Evolutionary conservation across 2,113 vertebrate species (phyloP).

Genomic region (Aspidoscelis tigris): DNA sequence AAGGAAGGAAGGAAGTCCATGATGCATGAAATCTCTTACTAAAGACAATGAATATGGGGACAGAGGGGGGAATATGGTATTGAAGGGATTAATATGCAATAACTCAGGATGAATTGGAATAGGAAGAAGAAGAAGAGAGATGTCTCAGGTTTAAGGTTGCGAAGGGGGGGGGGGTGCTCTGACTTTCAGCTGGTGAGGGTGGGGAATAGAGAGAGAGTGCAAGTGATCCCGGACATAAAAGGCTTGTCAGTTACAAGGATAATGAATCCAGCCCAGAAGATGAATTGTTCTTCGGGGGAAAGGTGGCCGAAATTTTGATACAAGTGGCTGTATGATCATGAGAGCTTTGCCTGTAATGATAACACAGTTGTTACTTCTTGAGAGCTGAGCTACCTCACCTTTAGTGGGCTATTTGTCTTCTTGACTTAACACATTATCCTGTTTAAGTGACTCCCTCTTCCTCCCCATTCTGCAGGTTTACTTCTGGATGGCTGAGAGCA

Average conservation of each 20-base stretch:
- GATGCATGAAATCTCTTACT: constrained; percentile 15
- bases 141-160: background rate
- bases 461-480: constrained; percentile 32
- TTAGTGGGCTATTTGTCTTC: constrained; percentile 53
- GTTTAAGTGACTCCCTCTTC: constrained; percentile 20
- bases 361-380: constrained; percentile 56
- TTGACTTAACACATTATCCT: constrained; percentile 43
- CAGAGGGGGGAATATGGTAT: constrained; percentile 44
- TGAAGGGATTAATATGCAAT: constrained; percentile 41
- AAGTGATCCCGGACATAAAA: constrained; percentile 17
- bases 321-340: constrained; percentile 3
- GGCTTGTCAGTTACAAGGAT: constrained; percentile 51
- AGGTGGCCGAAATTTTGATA: constrained; percentile 52
- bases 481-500: constrained; percentile 47
- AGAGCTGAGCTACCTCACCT: constrained; percentile 44
- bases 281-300: constrained; percentile 44
- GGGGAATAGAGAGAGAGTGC: constrained; percentile 18
- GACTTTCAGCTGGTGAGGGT: constrained; percentile 3
- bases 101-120: constrained; percentile 7
- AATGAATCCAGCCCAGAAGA: constrained; percentile 51
- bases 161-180: background rate
- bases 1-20: no score
- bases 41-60: constrained; percentile 68
- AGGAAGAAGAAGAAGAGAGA: background rate
- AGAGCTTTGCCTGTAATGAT: constrained; percentile 44